phyloP scores from a whole-genome alignment of 2,888 invertebrate genomes.

The Apodemia hepburni region DNA sequence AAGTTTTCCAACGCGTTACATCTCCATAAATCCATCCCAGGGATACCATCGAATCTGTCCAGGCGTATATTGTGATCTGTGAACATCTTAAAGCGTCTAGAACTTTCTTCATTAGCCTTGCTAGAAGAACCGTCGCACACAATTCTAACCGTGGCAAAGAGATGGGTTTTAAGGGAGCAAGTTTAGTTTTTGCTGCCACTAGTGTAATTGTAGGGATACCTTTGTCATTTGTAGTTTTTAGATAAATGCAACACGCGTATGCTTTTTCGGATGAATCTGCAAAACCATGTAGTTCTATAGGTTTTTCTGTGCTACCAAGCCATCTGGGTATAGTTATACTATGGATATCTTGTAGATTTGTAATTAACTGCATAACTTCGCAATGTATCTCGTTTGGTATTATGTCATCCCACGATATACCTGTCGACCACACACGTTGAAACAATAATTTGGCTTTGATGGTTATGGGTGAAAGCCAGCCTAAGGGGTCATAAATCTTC shows the following conservation, averaged over 20 bases:
- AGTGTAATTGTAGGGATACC: not conserved
- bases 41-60: not conserved
- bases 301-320: not conserved
- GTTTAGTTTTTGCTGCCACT: constrained; percentile 4
- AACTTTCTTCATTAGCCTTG: not conserved
- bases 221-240: not conserved
- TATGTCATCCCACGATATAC: not conserved
- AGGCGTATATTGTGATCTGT: not conserved
- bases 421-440: not conserved
- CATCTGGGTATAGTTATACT: not conserved
- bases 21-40: not conserved
- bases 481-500: too few species aligned
- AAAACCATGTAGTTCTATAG: not conserved
- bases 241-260: not conserved
- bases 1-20: not conserved
- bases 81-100: not conserved
- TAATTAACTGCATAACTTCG: not conserved
- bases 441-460: not conserved
- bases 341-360: not conserved
- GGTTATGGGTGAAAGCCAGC: too few species aligned
- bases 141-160: not conserved
- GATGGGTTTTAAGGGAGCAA: not conserved
- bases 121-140: not conserved
- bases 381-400: not conserved
- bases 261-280: not conserved